Evolutionary conservation across 2,113 vertebrate species (phyloP).

Genomic region (Megaceryle maxima): DNA sequence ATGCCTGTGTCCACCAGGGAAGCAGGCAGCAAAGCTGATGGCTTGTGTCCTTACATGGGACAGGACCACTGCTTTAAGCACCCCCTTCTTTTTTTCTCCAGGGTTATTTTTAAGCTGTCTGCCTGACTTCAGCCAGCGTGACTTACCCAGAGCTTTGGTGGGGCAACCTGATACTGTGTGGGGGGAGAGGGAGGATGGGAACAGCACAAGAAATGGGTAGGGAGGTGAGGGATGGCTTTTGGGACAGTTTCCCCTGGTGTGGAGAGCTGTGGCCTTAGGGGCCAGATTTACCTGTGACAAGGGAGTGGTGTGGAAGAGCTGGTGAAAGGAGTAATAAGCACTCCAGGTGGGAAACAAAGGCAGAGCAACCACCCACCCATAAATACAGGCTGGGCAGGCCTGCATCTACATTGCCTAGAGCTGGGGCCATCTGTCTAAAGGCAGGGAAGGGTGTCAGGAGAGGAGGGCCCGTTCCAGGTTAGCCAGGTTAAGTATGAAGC

Average conservation of each 20-base stretch:
- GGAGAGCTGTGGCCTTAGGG: neutral
- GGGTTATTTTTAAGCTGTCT: neutral
- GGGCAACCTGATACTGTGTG: rapidly evolving
- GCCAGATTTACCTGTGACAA: neutral
- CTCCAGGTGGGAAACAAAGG: constrained; percentile 8
- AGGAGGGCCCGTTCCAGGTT: neutral
- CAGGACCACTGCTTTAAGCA: neutral
- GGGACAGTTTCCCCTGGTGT: neutral
- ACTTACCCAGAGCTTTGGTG: neutral
- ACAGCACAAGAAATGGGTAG: neutral
- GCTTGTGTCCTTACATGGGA: neutral
- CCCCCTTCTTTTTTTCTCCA: neutral
- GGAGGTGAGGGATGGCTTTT: neutral
- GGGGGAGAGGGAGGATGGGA: neutral
- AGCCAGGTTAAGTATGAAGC: neutral
- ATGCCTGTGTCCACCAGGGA: neutral
- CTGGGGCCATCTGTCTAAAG: constrained; percentile 2
- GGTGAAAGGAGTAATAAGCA: neutral
- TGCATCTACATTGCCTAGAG: neutral
- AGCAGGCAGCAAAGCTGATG: neutral
- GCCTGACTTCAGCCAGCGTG: neutral
- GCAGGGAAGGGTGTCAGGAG: neutral
- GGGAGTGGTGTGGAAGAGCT: neutral
- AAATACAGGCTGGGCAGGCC: neutral
- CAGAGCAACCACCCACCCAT: neutral